These are phyloP conservation scores for Scaptomyza hsui DNA, from an alignment of 1,140 invertebrate genomes.

Conservation along the genomic window DNA sequence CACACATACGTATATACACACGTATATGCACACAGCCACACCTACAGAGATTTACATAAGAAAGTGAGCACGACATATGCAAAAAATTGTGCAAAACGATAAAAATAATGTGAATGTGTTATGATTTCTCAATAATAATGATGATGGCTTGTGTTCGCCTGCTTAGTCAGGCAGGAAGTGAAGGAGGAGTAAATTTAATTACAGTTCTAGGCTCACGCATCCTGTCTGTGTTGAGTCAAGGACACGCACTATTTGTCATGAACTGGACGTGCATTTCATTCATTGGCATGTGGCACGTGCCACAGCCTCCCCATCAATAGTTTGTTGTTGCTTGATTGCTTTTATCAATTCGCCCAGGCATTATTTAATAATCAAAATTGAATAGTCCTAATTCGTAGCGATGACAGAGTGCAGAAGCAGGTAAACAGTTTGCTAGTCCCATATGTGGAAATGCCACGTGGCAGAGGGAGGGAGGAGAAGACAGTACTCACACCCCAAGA, in stretches of 20 bases:
- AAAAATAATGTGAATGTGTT: slow-evolving; percentile 74
- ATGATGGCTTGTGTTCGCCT: slow-evolving; percentile 23
- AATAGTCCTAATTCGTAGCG: slow-evolving; percentile 73
- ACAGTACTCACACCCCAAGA: slow-evolving; percentile 29
- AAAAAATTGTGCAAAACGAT: slow-evolving; percentile 78
- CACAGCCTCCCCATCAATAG: slow-evolving; percentile 18
- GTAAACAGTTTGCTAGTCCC: slow-evolving; percentile 16
- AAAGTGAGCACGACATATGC: slow-evolving; percentile 51
- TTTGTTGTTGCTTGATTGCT: slow-evolving; percentile 29
- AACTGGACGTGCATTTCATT: slow-evolving; percentile 60
- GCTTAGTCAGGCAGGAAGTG: slow-evolving; percentile 42
- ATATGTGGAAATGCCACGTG: slow-evolving; percentile 56
- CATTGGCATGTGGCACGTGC: slow-evolving; percentile 54
- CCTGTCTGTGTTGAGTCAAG: slow-evolving; percentile 25
- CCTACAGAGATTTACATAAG: neutral
- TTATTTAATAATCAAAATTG: slow-evolving; percentile 83
- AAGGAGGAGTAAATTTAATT: slow-evolving; percentile 63
- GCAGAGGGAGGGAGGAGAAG: neutral
- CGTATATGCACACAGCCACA: no score
- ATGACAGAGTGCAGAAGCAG: slow-evolving; percentile 53
- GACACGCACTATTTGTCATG: slow-evolving; percentile 70
- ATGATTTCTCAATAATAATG: slow-evolving; percentile 67
- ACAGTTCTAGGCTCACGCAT: slow-evolving; percentile 45
- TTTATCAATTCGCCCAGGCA: slow-evolving; percentile 51
- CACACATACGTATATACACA: neutral